These are phyloP conservation scores for Anas acuta DNA, from an alignment of 2,797 vertebrate species.

Conservation along the genomic window DNA sequence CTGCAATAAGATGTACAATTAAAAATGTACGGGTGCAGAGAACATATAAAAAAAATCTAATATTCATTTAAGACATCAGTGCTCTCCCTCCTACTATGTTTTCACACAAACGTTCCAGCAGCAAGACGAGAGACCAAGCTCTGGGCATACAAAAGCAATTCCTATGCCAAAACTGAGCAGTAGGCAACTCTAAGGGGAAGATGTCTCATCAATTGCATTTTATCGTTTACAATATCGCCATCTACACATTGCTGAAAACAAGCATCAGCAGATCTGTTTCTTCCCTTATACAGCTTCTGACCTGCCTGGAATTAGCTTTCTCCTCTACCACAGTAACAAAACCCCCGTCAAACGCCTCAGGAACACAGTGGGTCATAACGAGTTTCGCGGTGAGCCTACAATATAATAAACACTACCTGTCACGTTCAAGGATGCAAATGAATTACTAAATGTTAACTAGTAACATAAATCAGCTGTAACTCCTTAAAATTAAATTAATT, in stretches of 20 bases:
- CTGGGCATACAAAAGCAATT: constrained; percentile 46
- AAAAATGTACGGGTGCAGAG: background rate
- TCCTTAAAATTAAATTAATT: background rate
- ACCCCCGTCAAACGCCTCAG: background rate
- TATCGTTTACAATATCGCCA: constrained; percentile 22
- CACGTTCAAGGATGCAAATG: background rate
- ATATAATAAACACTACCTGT: background rate
- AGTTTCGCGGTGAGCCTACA: accelerated
- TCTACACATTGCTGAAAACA: background rate
- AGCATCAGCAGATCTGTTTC: background rate
- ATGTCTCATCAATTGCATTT: constrained; percentile 38
- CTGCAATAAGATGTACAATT: background rate
- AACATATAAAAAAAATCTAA: background rate
- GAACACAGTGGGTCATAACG: background rate
- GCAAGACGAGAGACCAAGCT: constrained; percentile 49
- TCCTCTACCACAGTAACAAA: background rate
- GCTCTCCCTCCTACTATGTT: constrained; percentile 60
- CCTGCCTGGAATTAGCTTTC: background rate
- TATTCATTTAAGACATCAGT: constrained; percentile 10
- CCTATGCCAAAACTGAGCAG: constrained; percentile 41
- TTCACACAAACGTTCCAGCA: constrained; percentile 57
- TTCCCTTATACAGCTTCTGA: background rate
- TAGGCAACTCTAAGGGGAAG: constrained; percentile 24
- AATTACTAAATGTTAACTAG: background rate
- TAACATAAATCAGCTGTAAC: background rate